Base-by-base conservation (phyloP, 2,113 vertebrate genomes). In the Sialia sialis region DNA sequence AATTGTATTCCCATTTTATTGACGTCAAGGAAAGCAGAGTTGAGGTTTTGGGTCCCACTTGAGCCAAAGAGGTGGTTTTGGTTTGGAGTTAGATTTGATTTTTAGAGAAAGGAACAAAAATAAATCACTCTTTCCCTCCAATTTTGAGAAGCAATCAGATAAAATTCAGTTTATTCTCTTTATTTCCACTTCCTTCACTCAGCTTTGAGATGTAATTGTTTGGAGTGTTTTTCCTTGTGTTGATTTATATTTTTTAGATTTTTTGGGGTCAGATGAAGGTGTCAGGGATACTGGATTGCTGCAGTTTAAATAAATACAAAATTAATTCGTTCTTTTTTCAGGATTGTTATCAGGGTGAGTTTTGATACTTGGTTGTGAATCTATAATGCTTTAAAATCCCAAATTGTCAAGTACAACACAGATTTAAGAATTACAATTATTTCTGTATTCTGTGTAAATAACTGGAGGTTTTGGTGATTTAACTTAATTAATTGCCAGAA, bases 321-420 rank as follows among this genome's bases (percentile, higher is more conserved):
- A 8, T 2, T 38, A 7, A 9, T 11, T 10, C 44, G 16, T 73
- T 44, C 21, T 18, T 67, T 49, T 66, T 21, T 17, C 66, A 58
- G 39, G 39, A 13, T 89, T 36, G 2, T 46, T 46, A 19, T 26
- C 38, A 86, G 23, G 11, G 7, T 51, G 16, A 41, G 44, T 73
- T 84, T 49, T 59, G 22, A 7, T n/a, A 30, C 15, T 3, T 75
- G 17, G 7, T 18, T 23, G 5, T 7, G 9, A 48, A 20, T 13
- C 29, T 73, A 69, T 15, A 34, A 13, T 43, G 23, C 23, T 87
- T 76, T 64, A 39, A 86, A 69, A 84, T 48, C 72, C 23, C 29
- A 6, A 26, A 11, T 2, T 4, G 34, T 38, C 30, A 23, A 62
- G 2, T 34, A 13, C 14, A 34, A 32, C 15, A 21, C 0, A 49